Conservation (phyloP, 2,113 vertebrate species). For the Chloropsis hardwickii region DNA sequence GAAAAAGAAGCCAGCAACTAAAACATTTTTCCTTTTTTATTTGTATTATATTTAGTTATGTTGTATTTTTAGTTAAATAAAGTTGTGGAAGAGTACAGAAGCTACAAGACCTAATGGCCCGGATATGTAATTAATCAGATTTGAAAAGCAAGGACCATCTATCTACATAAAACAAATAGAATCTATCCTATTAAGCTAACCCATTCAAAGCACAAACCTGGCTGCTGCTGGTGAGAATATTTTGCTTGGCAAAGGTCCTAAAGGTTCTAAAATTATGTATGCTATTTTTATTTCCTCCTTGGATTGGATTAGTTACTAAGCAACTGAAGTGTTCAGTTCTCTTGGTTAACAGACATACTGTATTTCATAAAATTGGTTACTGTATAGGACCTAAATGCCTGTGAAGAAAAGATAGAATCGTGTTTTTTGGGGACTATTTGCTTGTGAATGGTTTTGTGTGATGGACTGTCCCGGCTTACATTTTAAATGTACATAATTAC, state of each 20-base stretch:
- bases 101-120: neutral
- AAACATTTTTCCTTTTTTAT: constrained; percentile 18
- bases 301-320: constrained; percentile 80
- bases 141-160: neutral
- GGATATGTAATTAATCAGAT: constrained; percentile 4
- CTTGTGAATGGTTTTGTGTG: neutral
- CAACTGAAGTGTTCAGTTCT: constrained; percentile 77
- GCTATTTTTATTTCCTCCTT: constrained; percentile 78
- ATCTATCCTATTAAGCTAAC: constrained; percentile 51
- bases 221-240: constrained; percentile 71
- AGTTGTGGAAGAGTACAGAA: neutral
- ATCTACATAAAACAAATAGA: constrained; percentile 25
- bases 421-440: neutral
- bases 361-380: constrained; percentile 55
- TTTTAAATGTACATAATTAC: neutral
- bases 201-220: constrained; percentile 64
- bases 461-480: neutral
- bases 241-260: constrained; percentile 73
- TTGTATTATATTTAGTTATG: neutral
- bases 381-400: neutral
- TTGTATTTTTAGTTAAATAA: constrained; percentile 39
- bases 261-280: constrained; percentile 77
- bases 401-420: neutral
- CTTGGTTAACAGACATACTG: constrained; percentile 72
- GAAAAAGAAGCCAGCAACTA: constrained; percentile 27